These are phyloP conservation scores for Limnodromus scolopaceus DNA, from an alignment of 2,797 vertebrate species.

Conservation along the genomic window DNA sequence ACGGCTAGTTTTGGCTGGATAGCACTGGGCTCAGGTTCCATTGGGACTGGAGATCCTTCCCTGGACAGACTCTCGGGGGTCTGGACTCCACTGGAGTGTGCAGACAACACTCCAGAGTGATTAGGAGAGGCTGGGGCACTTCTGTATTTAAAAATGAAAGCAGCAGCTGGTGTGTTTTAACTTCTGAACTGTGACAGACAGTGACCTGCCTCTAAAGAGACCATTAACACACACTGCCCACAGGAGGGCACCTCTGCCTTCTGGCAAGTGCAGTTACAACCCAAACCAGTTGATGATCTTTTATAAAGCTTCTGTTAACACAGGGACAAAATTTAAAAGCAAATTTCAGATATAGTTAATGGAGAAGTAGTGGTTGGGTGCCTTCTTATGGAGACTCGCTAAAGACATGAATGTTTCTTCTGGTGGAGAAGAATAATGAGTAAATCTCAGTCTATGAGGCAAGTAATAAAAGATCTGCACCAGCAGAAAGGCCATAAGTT, in stretches of 20 bases:
- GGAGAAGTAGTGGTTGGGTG: background rate
- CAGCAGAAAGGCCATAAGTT: background rate
- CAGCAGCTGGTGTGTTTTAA: conserved; percentile 58
- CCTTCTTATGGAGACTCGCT: conserved; percentile 16
- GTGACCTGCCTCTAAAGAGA: background rate
- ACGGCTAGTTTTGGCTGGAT: conserved; percentile 94
- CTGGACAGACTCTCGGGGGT: conserved; percentile 96
- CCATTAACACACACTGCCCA: background rate
- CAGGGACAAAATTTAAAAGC: background rate
- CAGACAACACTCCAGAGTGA: conserved; percentile 93
- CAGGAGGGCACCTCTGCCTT: conserved; percentile 30
- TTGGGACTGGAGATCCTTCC: conserved; percentile 94
- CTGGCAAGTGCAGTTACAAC: background rate
- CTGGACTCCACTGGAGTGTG: conserved; percentile 95
- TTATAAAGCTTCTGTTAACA: background rate
- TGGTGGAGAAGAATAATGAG: conserved; percentile 10
- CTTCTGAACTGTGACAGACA: background rate
- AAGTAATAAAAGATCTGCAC: background rate
- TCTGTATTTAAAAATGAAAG: conserved; percentile 79
- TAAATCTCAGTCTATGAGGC: conserved; percentile 15
- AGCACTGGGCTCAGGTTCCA: conserved; percentile 85
- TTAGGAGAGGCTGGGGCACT: conserved; percentile 97
- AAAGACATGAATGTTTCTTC: background rate
- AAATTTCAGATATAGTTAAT: background rate
- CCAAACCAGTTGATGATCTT: background rate